These are phyloP conservation scores for Microdon myrmicae DNA, from an alignment of 2,888 invertebrate genomes.

Conservation along the genomic window DNA sequence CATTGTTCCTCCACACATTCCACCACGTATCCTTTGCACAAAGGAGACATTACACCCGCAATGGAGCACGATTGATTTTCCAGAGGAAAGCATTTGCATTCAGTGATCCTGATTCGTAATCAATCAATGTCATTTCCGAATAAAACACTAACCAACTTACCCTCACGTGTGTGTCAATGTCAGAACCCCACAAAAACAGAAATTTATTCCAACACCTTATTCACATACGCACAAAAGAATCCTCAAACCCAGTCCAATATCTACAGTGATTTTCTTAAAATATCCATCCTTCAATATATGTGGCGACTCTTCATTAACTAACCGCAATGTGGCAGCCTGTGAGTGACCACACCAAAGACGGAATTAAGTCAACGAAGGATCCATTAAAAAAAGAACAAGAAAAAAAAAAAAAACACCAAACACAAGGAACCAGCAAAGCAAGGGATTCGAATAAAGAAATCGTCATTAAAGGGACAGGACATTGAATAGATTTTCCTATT, in stretches of 20 bases:
- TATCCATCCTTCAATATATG: conserved; percentile 44
- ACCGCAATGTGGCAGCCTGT: conserved; percentile 7
- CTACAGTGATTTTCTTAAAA: conserved; percentile 48
- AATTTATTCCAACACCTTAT: not conserved
- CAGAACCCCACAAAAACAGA: no score
- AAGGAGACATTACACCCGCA: no score
- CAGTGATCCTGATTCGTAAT: conserved; percentile 31
- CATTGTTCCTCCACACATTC: no score
- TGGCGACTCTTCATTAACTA: conserved; percentile 37
- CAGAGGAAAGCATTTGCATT: conserved; percentile 35
- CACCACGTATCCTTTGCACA: no score
- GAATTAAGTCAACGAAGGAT: no score
- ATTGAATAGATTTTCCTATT: conserved; percentile 48
- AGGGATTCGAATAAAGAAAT: conserved; percentile 4
- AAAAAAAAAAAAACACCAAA: conserved; percentile 1
- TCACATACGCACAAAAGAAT: conserved; percentile 20
- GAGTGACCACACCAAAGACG: not conserved
- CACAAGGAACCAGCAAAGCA: not conserved
- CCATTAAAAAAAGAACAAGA: not conserved
- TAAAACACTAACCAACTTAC: conserved; percentile 33
- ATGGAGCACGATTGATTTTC: conserved; percentile 7
- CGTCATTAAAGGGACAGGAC: conserved; percentile 40
- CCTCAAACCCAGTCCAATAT: conserved; percentile 11
- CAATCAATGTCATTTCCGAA: conserved; percentile 44
- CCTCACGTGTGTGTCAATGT: conserved; percentile 18